Percentiles rank a stretch among this genome's conserved stretches.
Conservation (phyloP, 2,113 vertebrate genomes). For the Grantiella picta region DNA sequence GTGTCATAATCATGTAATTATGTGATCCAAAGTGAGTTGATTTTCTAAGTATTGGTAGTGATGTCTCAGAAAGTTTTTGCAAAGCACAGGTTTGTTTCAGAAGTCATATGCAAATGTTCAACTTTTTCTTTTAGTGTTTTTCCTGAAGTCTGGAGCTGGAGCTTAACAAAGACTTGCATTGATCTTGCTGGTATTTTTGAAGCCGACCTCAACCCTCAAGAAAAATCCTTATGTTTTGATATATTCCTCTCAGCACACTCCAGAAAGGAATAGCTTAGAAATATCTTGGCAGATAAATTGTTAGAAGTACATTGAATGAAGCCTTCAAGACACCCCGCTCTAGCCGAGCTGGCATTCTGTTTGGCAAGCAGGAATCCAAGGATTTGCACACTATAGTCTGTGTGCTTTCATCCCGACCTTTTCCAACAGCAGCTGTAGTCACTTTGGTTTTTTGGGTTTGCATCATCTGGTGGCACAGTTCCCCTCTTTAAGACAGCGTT, state of each 20-base stretch:
- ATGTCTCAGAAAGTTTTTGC: background rate
- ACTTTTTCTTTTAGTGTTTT: background rate
- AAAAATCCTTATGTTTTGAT: background rate
- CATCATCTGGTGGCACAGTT: background rate
- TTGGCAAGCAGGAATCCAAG: background rate
- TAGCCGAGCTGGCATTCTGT: background rate
- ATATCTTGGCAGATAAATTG: background rate
- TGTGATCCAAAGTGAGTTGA: background rate
- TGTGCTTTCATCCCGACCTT: fast-evolving
- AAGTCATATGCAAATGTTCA: background rate
- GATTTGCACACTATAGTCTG: background rate
- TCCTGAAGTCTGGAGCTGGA: background rate
- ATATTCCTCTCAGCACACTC: background rate
- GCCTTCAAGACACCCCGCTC: background rate
- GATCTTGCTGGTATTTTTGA: background rate
- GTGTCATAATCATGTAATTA: background rate
- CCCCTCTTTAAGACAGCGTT: background rate
- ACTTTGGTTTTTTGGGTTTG: background rate
- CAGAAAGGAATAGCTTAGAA: background rate
- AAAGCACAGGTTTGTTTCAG: background rate
- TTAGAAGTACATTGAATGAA: background rate
- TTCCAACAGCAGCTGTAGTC: background rate
- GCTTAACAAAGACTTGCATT: background rate
- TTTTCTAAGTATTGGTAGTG: background rate
- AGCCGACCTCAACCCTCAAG: background rate